Percentiles rank a stretch among this genome's conserved stretches.
Conservation (phyloP, 1,140 invertebrate species). For the Drosophila busckii region DNA sequence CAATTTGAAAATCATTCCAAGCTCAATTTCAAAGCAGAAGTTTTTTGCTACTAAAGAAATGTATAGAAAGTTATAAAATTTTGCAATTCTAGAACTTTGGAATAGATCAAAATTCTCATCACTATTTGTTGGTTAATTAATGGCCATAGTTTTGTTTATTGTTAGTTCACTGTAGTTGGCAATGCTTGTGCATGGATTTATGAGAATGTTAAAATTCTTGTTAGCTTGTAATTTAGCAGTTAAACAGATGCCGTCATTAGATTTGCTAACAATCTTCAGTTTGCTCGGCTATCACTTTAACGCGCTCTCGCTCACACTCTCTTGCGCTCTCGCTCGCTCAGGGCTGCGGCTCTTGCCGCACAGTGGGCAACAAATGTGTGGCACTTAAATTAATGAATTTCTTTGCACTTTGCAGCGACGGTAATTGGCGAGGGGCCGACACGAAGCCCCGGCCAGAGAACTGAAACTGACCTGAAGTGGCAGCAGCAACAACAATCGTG, state of each 20-base stretch:
- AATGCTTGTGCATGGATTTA: too few relatives aligned
- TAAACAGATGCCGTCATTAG: conserved; percentile 42
- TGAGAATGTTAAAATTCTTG: too few relatives aligned
- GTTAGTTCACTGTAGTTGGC: too few relatives aligned
- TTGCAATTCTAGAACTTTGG: too few relatives aligned
- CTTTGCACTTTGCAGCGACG: conserved; percentile 64
- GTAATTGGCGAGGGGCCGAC: conserved; percentile 33
- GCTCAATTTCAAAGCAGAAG: too few relatives aligned
- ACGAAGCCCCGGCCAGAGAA: too few relatives aligned
- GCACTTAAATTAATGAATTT: conserved; percentile 76
- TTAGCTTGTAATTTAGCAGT: conserved; percentile 47
- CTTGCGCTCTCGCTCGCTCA: conserved; percentile 21
- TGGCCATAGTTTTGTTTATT: too few relatives aligned
- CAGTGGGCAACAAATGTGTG: conserved; percentile 72
- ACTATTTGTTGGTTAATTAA: too few relatives aligned
- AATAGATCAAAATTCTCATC: too few relatives aligned
- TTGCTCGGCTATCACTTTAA: not conserved
- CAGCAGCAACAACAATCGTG: not conserved
- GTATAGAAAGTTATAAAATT: too few relatives aligned
- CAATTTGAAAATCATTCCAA: too few relatives aligned
- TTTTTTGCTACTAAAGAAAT: too few relatives aligned
- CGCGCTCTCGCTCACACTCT: conserved; percentile 18
- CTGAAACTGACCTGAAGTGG: conserved; percentile 19
- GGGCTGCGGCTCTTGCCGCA: conserved; percentile 53
- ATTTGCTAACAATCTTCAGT: not conserved